Percentiles rank a stretch among this genome's conserved stretches.
Conservation (phyloP, 2,888 invertebrate species). For the Orthosia gracilis region DNA sequence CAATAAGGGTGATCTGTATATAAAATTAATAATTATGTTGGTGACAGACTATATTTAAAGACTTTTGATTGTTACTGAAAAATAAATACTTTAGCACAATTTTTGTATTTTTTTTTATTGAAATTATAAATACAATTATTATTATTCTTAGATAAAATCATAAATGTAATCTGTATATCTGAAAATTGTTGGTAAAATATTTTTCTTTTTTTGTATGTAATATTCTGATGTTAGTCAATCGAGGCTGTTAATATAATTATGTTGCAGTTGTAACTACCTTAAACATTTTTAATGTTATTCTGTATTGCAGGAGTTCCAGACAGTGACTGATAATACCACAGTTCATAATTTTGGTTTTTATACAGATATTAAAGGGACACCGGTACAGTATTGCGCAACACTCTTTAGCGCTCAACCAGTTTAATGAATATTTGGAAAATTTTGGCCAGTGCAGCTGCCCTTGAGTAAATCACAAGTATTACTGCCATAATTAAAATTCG, state of each 20-base stretch:
- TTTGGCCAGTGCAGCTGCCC: slow-evolving; percentile 21
- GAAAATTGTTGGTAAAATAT: too few relatives aligned
- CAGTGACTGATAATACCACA: slow-evolving; percentile 40
- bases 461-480: slow-evolving; percentile 21
- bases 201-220: too few relatives aligned
- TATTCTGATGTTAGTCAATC: too few relatives aligned
- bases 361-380: slow-evolving; percentile 27
- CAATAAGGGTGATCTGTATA: slow-evolving; percentile 45
- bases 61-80: neutral
- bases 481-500: neutral
- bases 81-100: neutral
- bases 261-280: slow-evolving; percentile 22
- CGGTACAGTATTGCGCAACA: slow-evolving; percentile 24
- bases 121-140: too few relatives aligned
- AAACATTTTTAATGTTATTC: slow-evolving; percentile 50
- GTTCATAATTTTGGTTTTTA: slow-evolving; percentile 43
- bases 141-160: too few relatives aligned
- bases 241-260: too few relatives aligned
- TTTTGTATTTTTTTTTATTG: neutral
- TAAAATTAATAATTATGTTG: neutral
- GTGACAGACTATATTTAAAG: neutral
- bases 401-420: neutral
- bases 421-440: slow-evolving; percentile 9
- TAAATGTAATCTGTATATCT: too few relatives aligned
- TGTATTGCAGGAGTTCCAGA: slow-evolving; percentile 15